These are phyloP conservation scores for Drosophila buzzatii DNA, from an alignment of 2,888 invertebrate species.

Conservation along the genomic window DNA sequence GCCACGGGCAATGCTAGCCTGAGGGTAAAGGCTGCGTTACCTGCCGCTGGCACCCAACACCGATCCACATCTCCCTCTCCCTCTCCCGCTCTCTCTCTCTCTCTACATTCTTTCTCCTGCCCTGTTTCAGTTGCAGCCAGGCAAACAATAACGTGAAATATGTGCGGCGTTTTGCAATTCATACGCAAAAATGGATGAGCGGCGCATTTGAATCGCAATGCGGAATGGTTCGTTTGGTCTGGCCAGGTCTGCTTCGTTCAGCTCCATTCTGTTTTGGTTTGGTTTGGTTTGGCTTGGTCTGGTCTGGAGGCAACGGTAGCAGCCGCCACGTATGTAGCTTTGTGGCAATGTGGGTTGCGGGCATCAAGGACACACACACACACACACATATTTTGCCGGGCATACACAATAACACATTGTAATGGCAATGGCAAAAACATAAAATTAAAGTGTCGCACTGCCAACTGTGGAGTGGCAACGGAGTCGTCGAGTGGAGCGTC, in stretches of 20 bases:
- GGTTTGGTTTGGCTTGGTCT: neutral
- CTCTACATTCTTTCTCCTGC: neutral
- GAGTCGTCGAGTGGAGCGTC: neutral
- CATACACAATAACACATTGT: slow-evolving; percentile 70
- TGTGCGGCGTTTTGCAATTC: slow-evolving; percentile 81
- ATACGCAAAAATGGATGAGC: slow-evolving; percentile 79
- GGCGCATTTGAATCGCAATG: slow-evolving; percentile 67
- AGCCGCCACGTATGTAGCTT: slow-evolving; percentile 19
- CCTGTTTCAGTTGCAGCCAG: slow-evolving; percentile 44
- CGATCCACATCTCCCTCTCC: slow-evolving; percentile 4
- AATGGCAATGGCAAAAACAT: slow-evolving; percentile 60
- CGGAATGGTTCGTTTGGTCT: slow-evolving; percentile 25
- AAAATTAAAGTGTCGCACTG: slow-evolving; percentile 64
- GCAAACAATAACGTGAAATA: slow-evolving; percentile 79
- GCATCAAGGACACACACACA: slow-evolving; percentile 55
- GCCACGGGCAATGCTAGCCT: slow-evolving; percentile 24
- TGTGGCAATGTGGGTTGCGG: slow-evolving; percentile 44
- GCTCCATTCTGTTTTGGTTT: neutral
- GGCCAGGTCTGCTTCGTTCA: neutral
- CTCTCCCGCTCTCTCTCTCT: neutral
- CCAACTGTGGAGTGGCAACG: slow-evolving; percentile 38
- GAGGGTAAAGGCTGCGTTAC: slow-evolving; percentile 63
- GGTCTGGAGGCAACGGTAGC: slow-evolving; percentile 13
- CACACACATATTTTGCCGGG: slow-evolving; percentile 49
- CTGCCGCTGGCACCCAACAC: slow-evolving; percentile 48